Base-by-base conservation (phyloP, 2,888 invertebrate genomes). In the Hofmannophila pseudospretella region DNA sequence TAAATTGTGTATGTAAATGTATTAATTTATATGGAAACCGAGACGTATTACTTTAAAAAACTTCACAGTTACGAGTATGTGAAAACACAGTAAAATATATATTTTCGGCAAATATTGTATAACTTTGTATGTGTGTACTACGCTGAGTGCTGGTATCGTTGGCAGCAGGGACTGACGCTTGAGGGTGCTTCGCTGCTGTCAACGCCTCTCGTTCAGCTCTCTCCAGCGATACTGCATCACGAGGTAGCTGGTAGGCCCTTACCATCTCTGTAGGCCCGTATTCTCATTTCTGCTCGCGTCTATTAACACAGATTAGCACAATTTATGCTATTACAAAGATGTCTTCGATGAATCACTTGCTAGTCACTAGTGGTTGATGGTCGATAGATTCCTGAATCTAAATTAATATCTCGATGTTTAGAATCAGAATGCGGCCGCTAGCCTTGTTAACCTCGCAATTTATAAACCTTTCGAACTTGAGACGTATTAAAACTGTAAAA, bases 181-280 rank as follows among this genome's bases (percentile, higher is more conserved):
- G 77, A 73, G 46, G 82, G 65, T 54, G 66, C 69, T 39, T 58
- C 72, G 47, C 60, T 81, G 57, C 66, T 84, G 51, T 46, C 73
- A 38, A 47, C 80, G 54, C 71, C 84, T 27, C 60, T 82, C 44
- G 62, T 86, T 48, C 81, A 80, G 39, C 63, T 82, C 46, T 60
- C 76, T 22, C 69, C 80, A 47, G 66, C 72, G 41, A 44, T 78
- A 39, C 58, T 76, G 47, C 70, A 68, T 44, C 74, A 69, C 37
- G 78, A 81, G 70, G 78, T 80, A 77, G 71, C 51, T 31, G 12
- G 19, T 25, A 16, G 41, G 32, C 23, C 19, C 41, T 35, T 32
- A 22, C 16, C 7, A 11, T 16, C 3, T 16, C 16, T 16, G 16
- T n/a, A n/a, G 16, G 16, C 16, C 25, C 25, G 8, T 25, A 25